Conservation (phyloP, 2,888 invertebrate species). For the Oxyscelio sp. region DNA sequence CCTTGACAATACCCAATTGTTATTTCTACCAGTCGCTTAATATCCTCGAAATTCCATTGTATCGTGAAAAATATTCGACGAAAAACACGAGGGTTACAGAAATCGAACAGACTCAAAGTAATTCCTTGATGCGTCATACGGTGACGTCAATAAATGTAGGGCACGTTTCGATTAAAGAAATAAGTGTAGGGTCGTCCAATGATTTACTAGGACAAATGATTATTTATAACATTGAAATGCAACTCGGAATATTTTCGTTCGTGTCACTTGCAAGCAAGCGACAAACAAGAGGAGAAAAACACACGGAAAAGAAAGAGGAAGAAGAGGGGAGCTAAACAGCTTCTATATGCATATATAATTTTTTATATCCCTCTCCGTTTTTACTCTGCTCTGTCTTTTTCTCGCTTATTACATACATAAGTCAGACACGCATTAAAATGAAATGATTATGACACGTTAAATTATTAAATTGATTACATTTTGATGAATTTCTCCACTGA, state of each 20-base stretch:
- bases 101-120: constrained; percentile 56
- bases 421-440: too few relatives aligned
- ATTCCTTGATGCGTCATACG: constrained; percentile 58
- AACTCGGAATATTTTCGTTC: background rate
- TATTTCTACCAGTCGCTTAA: constrained; percentile 22
- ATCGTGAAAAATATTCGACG: constrained; percentile 31
- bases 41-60: constrained; percentile 25
- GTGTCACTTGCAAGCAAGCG: too few relatives aligned
- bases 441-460: too few relatives aligned
- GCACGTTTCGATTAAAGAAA: constrained; percentile 46
- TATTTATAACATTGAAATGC: constrained; percentile 35
- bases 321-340: too few relatives aligned
- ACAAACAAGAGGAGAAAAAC: too few relatives aligned
- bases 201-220: constrained; percentile 39
- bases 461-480: constrained; percentile 12
- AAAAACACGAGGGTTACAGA: constrained; percentile 44
- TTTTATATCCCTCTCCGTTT: too few relatives aligned
- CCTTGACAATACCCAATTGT: constrained; percentile 23
- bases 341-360: too few relatives aligned
- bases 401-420: too few relatives aligned
- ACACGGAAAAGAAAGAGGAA: too few relatives aligned
- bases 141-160: constrained; percentile 66
- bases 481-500: background rate
- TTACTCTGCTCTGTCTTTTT: too few relatives aligned
- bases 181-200: constrained; percentile 39